phyloP scores from a whole-genome alignment of 2,888 invertebrate genomes.

The Eutolmus rufibarbis region DNA sequence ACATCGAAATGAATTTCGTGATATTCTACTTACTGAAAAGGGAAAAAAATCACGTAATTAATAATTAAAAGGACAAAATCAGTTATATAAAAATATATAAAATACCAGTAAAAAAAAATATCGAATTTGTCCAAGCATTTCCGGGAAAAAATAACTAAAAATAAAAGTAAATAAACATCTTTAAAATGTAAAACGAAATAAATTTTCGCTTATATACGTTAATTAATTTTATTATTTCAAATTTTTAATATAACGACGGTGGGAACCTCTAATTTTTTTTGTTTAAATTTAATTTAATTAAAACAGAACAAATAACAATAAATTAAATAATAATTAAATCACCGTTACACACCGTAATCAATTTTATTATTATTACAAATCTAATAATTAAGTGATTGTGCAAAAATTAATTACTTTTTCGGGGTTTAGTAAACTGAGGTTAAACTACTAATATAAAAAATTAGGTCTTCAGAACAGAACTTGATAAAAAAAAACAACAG shows the following conservation, averaged over 20 bases:
- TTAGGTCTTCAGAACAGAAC: neutral
- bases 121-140: slow-evolving; percentile 30
- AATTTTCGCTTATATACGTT: neutral
- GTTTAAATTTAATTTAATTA: too few species aligned
- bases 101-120: neutral
- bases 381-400: too few species aligned
- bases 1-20: neutral
- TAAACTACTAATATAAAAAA: neutral
- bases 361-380: too few species aligned
- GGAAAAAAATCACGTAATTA: neutral
- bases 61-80: neutral
- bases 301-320: too few species aligned
- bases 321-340: too few species aligned
- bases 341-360: too few species aligned
- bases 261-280: too few species aligned
- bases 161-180: neutral
- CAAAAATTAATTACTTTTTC: too few species aligned
- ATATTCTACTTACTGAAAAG: neutral
- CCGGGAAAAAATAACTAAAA: slow-evolving; percentile 7
- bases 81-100: neutral
- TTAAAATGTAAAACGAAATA: neutral
- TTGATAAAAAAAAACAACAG: neutral
- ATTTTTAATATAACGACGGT: too few species aligned
- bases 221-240: neutral
- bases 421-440: neutral